Percentiles rank a stretch among this genome's conserved stretches.
phyloP scores from a whole-genome alignment of 2,113 vertebrate species.

The Gadus macrocephalus region DNA sequence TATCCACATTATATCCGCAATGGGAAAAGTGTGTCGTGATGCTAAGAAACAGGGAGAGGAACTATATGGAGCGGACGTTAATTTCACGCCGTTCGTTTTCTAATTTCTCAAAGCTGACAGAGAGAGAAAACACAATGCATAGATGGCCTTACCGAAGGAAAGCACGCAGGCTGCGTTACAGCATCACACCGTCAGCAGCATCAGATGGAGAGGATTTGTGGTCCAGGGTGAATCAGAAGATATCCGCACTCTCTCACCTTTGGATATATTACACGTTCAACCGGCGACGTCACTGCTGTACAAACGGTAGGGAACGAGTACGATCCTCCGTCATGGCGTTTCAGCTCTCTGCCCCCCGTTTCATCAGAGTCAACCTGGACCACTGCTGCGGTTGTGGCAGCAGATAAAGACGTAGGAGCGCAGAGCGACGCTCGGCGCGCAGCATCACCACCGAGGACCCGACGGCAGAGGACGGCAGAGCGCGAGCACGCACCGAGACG shows the following conservation, averaged over 20 bases:
- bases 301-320: slow-evolving; percentile 29
- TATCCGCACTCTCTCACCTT: slow-evolving; percentile 49
- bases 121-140: slow-evolving; percentile 8
- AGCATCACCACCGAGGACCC: slow-evolving; percentile 51
- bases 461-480: slow-evolving; percentile 64
- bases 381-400: slow-evolving; percentile 37
- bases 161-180: slow-evolving; percentile 67
- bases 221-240: slow-evolving; percentile 34
- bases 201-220: slow-evolving; percentile 10
- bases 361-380: slow-evolving; percentile 48
- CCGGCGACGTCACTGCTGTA: slow-evolving; percentile 50
- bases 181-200: slow-evolving; percentile 47
- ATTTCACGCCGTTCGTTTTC: slow-evolving; percentile 4
- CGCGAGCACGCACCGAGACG: slow-evolving; percentile 38
- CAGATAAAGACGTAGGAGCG: slow-evolving; percentile 23
- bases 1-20: slow-evolving; percentile 54
- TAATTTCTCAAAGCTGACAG: not conserved
- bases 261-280: slow-evolving; percentile 39
- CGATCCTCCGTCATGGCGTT: slow-evolving; percentile 45
- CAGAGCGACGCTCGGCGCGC: slow-evolving; percentile 46
- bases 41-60: slow-evolving; percentile 12
- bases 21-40: slow-evolving; percentile 49
- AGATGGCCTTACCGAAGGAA: slow-evolving; percentile 58
- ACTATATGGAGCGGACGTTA: slow-evolving; percentile 8
- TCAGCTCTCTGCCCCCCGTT: slow-evolving; percentile 29